These are phyloP conservation scores for Trichoplusia ni DNA, from an alignment of 1,140 invertebrate species.

Conservation along the genomic window DNA sequence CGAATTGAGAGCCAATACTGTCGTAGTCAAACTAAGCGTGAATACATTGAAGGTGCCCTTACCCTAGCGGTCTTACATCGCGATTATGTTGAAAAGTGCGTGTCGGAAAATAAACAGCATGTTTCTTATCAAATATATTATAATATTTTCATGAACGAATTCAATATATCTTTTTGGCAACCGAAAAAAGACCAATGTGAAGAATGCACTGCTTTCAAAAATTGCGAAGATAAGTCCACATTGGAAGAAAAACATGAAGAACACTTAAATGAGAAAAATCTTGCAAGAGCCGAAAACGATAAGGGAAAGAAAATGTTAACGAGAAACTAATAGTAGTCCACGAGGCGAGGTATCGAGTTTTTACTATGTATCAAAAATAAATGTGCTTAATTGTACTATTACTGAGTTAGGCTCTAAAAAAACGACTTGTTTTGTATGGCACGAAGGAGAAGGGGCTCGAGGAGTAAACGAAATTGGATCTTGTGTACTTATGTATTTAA, in stretches of 20 bases:
- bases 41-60: constrained; percentile 59
- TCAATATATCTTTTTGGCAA: constrained; percentile 58
- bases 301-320: constrained; percentile 46
- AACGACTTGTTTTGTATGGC: constrained; percentile 52
- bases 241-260: constrained; percentile 31
- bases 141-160: constrained; percentile 56
- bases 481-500: constrained; percentile 49
- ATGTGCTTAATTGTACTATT: constrained; percentile 59
- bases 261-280: constrained; percentile 44
- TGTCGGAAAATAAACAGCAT: constrained; percentile 27
- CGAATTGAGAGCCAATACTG: constrained; percentile 56
- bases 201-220: constrained; percentile 51
- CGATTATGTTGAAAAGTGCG: constrained; percentile 47
- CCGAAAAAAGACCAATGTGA: constrained; percentile 74
- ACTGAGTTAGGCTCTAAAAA: constrained; percentile 51
- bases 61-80: constrained; percentile 49
- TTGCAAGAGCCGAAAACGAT: constrained; percentile 39
- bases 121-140: constrained; percentile 41
- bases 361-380: constrained; percentile 54
- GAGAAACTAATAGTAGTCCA: constrained; percentile 45
- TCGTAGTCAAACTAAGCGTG: constrained; percentile 41
- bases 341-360: constrained; percentile 48
- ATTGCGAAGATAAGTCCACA: constrained; percentile 44
- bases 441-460: constrained; percentile 48
- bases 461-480: constrained; percentile 55